Percentiles rank a stretch among this genome's conserved stretches.
phyloP scores from a whole-genome alignment of 1,140 invertebrate genomes.

The Anastrepha ludens region DNA sequence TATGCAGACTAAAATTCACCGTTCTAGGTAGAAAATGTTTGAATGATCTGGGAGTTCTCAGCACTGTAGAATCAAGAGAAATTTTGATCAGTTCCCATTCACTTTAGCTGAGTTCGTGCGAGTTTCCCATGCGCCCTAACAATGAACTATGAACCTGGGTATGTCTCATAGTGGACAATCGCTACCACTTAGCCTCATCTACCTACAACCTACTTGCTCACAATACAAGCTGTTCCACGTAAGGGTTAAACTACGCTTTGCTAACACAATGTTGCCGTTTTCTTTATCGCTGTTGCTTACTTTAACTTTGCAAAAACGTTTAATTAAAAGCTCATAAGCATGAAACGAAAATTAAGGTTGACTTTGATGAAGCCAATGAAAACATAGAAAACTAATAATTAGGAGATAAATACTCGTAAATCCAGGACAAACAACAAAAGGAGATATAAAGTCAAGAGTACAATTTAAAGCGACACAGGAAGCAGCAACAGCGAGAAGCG shows the following conservation, averaged over 20 bases:
- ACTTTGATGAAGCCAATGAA: slow-evolving; percentile 30
- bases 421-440: neutral
- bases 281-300: slow-evolving; percentile 21
- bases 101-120: too few species aligned
- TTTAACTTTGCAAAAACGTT: slow-evolving; percentile 9
- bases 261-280: neutral
- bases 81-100: too few species aligned
- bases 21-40: too few species aligned
- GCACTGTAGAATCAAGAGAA: too few species aligned
- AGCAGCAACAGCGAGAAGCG: neutral
- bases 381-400: neutral
- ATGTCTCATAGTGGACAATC: too few species aligned
- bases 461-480: neutral
- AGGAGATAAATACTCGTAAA: neutral
- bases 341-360: slow-evolving; percentile 33
- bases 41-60: too few species aligned
- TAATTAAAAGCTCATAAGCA: slow-evolving; percentile 52
- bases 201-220: neutral
- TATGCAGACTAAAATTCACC: too few species aligned
- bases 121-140: too few species aligned
- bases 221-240: neutral
- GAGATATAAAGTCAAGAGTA: neutral
- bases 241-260: slow-evolving; percentile 12
- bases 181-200: too few species aligned
- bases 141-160: too few species aligned